Percentiles rank a stretch among this genome's conserved stretches.
Conservation (phyloP, 2,113 vertebrate species). For the Eretmodus cyanostictus region DNA sequence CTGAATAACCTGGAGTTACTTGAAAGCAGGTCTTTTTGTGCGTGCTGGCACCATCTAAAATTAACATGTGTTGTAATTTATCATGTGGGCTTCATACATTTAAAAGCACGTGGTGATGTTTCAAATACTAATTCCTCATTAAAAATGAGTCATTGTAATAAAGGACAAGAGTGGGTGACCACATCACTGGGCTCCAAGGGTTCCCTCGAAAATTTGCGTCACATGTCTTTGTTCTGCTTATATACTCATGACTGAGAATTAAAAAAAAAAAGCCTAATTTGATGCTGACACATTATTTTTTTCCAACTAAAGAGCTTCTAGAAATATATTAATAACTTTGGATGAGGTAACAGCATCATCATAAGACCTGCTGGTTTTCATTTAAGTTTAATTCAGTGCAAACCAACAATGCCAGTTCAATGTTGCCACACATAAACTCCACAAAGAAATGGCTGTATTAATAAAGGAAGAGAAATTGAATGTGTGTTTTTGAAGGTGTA, state of each 20-base stretch:
- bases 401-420: background rate
- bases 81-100: conserved; percentile 6
- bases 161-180: background rate
- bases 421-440: background rate
- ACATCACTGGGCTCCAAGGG: background rate
- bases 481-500: background rate
- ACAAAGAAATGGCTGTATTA: background rate
- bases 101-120: background rate
- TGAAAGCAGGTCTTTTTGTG: background rate
- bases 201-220: background rate
- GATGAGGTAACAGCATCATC: background rate
- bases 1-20: background rate
- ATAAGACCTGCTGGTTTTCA: background rate
- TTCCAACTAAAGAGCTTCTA: background rate
- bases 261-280: background rate
- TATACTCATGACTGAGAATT: background rate
- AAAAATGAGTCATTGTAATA: background rate
- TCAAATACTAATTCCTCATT: background rate
- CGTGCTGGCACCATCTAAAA: background rate
- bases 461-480: background rate
- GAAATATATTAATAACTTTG: background rate
- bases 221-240: background rate
- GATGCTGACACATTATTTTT: background rate
- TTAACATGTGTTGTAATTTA: background rate
- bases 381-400: background rate